A percentile compares a stretch with the other conserved stretches of the same genome.
Evolutionary conservation across 2,888 invertebrate genomes (phyloP).

Genomic region (Acronicta aceris): DNA sequence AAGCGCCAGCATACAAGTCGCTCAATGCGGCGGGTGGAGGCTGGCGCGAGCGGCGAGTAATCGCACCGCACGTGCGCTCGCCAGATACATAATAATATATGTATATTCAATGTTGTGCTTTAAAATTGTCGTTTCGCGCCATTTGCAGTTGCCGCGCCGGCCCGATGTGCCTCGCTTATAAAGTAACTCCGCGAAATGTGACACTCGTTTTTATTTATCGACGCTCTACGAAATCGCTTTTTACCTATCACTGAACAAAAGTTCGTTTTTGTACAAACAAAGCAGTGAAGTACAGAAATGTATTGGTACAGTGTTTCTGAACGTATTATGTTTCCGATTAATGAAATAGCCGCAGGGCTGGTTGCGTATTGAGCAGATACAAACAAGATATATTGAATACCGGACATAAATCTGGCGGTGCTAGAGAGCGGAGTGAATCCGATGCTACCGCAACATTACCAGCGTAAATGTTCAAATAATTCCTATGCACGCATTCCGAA

Average conservation of each 20-base stretch:
- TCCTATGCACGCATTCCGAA: constrained; percentile 67
- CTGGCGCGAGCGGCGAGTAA: constrained; percentile 75
- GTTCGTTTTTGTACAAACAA: constrained; percentile 50
- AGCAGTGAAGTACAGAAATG: constrained; percentile 45
- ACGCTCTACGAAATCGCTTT: constrained; percentile 70
- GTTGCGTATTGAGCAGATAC: constrained; percentile 59
- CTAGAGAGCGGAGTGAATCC: constrained; percentile 67
- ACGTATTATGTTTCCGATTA: constrained; percentile 63
- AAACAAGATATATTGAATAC: constrained; percentile 76
- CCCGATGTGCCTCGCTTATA: constrained; percentile 83
- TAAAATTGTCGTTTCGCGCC: constrained; percentile 87
- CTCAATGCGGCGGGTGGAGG: constrained; percentile 69
- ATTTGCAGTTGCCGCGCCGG: constrained; percentile 80
- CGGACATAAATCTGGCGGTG: constrained; percentile 69
- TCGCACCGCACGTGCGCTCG: constrained; percentile 83
- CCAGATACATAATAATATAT: constrained; percentile 78
- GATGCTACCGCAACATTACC: constrained; percentile 68
- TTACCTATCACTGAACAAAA: constrained; percentile 66
- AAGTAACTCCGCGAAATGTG: constrained; percentile 81
- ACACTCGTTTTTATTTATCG: constrained; percentile 77
- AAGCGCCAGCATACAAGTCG: constrained; percentile 84
- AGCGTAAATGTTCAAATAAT: constrained; percentile 74
- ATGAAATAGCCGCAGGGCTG: constrained; percentile 59
- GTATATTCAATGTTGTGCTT: constrained; percentile 86
- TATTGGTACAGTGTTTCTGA: constrained; percentile 45